Evolutionary conservation across 2,888 invertebrate genomes (phyloP).

Genomic region (Nephrocerus scutellatus): DNA sequence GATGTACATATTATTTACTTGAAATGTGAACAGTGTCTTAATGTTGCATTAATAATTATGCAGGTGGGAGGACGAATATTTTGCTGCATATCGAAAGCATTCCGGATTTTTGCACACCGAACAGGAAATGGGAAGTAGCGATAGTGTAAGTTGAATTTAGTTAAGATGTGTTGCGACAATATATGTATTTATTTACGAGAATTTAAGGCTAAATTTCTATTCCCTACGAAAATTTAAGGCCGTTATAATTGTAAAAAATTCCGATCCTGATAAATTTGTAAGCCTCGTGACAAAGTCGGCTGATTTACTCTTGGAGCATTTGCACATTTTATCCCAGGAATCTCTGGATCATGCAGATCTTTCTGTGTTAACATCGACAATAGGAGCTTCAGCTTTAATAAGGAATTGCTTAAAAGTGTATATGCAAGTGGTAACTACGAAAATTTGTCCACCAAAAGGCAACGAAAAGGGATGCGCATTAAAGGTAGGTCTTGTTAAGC

Average conservation of each 20-base stretch:
- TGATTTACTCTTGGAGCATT: constrained; percentile 65
- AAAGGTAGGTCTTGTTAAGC: constrained; percentile 34
- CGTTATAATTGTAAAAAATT: constrained; percentile 60
- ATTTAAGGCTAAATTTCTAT: not conserved
- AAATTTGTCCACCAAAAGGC: constrained; percentile 44
- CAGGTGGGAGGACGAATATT: constrained; percentile 71
- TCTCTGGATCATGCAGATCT: constrained; percentile 78
- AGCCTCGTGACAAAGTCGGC: constrained; percentile 63
- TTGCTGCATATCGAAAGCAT: constrained; percentile 64
- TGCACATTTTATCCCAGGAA: constrained; percentile 73
- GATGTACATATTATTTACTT: not conserved
- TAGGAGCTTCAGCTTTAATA: constrained; percentile 71
- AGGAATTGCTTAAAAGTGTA: constrained; percentile 75
- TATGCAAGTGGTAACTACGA: constrained; percentile 51
- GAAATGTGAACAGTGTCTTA: not conserved
- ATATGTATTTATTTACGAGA: not conserved
- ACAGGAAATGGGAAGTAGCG: constrained; percentile 34
- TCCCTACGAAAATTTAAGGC: constrained; percentile 26
- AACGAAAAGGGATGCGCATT: constrained; percentile 46
- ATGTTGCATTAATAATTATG: not conserved
- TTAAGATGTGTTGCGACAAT: constrained; percentile 40
- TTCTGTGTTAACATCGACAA: constrained; percentile 70
- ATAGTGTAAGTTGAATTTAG: constrained; percentile 36
- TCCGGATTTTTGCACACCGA: constrained; percentile 52
- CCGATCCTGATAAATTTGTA: constrained; percentile 71